phyloP scores from a whole-genome alignment of 2,888 invertebrate genomes.

The Pollenia labialis region DNA sequence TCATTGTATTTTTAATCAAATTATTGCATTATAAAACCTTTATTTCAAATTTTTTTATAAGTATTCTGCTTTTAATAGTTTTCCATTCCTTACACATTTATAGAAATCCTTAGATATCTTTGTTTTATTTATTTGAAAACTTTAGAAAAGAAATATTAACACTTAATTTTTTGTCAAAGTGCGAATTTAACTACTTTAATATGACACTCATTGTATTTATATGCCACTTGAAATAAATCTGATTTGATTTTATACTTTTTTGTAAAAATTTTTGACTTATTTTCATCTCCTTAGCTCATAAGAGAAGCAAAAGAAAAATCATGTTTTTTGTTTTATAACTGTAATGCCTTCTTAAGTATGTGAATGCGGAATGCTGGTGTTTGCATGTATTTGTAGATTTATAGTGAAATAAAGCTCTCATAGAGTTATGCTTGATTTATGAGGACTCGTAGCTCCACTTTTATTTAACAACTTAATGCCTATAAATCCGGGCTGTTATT shows the following conservation, averaged over 20 bases:
- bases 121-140: neutral
- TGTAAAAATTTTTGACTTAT: constrained; percentile 22
- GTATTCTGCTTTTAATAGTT: no score
- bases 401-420: constrained; percentile 38
- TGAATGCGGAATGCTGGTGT: neutral
- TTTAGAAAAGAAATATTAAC: neutral
- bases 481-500: constrained; percentile 69
- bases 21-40: no score
- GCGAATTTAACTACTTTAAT: neutral
- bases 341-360: neutral
- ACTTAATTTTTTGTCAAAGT: neutral
- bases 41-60: no score
- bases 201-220: constrained; percentile 1
- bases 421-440: constrained; percentile 69
- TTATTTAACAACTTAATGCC: constrained; percentile 70
- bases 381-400: constrained; percentile 1
- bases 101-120: no score
- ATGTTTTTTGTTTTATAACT: constrained; percentile 40
- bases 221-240: constrained; percentile 45
- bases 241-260: constrained; percentile 43
- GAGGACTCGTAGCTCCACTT: constrained; percentile 57
- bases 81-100: no score
- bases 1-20: no score
- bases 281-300: neutral
- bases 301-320: constrained; percentile 2